Percentiles rank a stretch among this genome's conserved stretches.
Conservation (phyloP, 1,140 invertebrate species). For the Pseudomyrmex flavicornis region DNA sequence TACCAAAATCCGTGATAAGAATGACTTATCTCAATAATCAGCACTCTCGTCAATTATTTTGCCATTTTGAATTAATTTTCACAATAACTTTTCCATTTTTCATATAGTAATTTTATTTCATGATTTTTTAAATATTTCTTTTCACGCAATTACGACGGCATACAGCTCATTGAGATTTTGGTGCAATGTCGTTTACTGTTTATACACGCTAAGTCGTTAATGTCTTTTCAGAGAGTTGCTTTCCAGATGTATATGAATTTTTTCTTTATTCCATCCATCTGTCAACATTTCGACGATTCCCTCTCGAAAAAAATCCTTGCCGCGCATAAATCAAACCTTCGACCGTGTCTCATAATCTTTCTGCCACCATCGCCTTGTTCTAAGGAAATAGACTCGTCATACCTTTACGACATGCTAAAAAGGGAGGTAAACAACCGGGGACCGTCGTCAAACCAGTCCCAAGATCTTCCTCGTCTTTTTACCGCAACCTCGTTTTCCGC, state of each 20-base stretch:
- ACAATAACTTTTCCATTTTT: not conserved
- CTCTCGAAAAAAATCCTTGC: constrained; percentile 55
- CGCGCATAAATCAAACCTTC: constrained; percentile 59
- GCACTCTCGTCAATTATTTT: constrained; percentile 4
- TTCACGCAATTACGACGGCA: not conserved
- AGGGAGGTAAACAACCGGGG: constrained; percentile 67
- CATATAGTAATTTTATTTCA: not conserved
- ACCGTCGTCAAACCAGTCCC: constrained; percentile 28
- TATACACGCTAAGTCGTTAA: constrained; percentile 51
- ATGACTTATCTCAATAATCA: constrained; percentile 37
- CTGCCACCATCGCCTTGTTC: constrained; percentile 54
- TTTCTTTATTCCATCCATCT: constrained; percentile 35
- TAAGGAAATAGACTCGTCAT: constrained; percentile 74
- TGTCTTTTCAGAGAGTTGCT: constrained; percentile 55
- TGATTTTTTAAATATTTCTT: not conserved
- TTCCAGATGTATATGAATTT: constrained; percentile 42
- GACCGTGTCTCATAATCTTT: constrained; percentile 23
- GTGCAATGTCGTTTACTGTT: constrained; percentile 8
- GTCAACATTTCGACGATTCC: constrained; percentile 70
- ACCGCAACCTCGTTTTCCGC: constrained; percentile 47
- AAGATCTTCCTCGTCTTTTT: constrained; percentile 43
- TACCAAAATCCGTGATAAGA: constrained; percentile 27
- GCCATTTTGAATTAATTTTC: constrained; percentile 5
- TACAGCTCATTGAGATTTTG: not conserved
- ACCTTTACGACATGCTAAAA: constrained; percentile 73